Percentiles rank a stretch among this genome's conserved stretches.
Evolutionary conservation across 1,140 invertebrate genomes (phyloP).

Genomic region (Amphibalanus amphitrite): DNA sequence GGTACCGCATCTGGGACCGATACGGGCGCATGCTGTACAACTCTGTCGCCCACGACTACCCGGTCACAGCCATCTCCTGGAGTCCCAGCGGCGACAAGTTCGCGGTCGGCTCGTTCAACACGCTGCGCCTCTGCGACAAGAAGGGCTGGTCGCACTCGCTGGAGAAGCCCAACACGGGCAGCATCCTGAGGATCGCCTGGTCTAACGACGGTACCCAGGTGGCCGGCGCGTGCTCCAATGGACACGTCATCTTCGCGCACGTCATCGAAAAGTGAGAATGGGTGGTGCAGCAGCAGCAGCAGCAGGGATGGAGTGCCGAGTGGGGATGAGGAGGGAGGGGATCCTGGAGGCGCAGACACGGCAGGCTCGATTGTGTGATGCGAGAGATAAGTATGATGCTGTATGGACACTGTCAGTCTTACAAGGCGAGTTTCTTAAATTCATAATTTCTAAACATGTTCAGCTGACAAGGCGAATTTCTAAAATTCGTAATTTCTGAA

Average conservation of each 20-base stretch:
- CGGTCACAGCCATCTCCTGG: slow-evolving; percentile 80
- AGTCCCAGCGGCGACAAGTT: slow-evolving; percentile 77
- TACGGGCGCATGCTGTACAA: slow-evolving; percentile 71
- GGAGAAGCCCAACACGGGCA: slow-evolving; percentile 65
- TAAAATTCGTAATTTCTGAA: no score
- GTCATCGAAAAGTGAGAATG: slow-evolving; percentile 63
- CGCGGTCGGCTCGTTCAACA: slow-evolving; percentile 83
- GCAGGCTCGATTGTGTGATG: no score
- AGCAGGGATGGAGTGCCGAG: no score
- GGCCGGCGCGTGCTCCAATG: slow-evolving; percentile 77
- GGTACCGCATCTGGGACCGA: slow-evolving; percentile 88
- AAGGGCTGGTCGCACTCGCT: slow-evolving; percentile 91
- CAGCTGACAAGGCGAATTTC: no score
- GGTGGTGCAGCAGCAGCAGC: no score
- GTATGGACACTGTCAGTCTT: no score
- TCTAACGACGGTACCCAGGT: slow-evolving; percentile 90
- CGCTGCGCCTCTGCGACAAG: slow-evolving; percentile 77
- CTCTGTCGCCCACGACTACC: slow-evolving; percentile 65
- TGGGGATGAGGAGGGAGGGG: no score
- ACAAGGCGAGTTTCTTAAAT: no score
- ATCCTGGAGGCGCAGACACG: no score
- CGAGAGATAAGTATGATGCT: no score
- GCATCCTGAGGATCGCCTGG: slow-evolving; percentile 76
- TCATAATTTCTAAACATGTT: no score
- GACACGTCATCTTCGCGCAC: slow-evolving; percentile 74